Percentiles rank a stretch among this genome's conserved stretches.
Conservation (phyloP, 2,797 vertebrate species). For the Lepus townsendii region DNA sequence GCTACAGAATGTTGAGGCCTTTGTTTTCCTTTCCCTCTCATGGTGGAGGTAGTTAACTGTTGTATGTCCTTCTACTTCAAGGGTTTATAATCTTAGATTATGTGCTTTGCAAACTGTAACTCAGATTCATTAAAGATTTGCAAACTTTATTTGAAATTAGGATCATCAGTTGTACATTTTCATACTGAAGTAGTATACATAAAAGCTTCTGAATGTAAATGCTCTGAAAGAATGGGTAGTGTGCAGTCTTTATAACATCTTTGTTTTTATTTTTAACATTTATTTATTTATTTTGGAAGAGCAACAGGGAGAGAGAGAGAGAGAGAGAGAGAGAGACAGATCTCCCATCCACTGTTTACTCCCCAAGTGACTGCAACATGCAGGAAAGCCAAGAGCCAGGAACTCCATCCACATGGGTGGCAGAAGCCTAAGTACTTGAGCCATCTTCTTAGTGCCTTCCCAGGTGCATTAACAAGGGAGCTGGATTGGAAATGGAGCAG, state of each 20-base stretch:
- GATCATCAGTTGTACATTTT: not conserved
- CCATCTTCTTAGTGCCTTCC: too few species aligned
- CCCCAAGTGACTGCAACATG: too few species aligned
- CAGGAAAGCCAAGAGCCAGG: too few species aligned
- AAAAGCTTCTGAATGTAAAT: not conserved
- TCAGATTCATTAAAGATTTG: not conserved
- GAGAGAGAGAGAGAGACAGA: too few species aligned
- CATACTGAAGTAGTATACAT: not conserved
- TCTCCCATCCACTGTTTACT: too few species aligned
- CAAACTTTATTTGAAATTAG: slow-evolving; percentile 23
- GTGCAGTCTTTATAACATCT: not conserved
- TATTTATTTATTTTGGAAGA: too few species aligned
- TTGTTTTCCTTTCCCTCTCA: not conserved
- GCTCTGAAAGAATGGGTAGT: too few species aligned
- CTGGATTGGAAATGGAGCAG: too few species aligned
- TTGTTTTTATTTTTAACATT: not conserved
- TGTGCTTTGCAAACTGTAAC: not conserved
- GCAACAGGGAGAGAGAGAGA: too few species aligned
- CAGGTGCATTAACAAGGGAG: too few species aligned
- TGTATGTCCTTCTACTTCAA: slow-evolving; percentile 17
- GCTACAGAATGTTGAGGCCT: not conserved
- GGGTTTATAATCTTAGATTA: not conserved
- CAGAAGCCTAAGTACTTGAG: too few species aligned
- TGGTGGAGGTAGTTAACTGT: not conserved
- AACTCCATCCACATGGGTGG: too few species aligned